phyloP scores from a whole-genome alignment of 2,888 invertebrate species.

The Phania funesta region DNA sequence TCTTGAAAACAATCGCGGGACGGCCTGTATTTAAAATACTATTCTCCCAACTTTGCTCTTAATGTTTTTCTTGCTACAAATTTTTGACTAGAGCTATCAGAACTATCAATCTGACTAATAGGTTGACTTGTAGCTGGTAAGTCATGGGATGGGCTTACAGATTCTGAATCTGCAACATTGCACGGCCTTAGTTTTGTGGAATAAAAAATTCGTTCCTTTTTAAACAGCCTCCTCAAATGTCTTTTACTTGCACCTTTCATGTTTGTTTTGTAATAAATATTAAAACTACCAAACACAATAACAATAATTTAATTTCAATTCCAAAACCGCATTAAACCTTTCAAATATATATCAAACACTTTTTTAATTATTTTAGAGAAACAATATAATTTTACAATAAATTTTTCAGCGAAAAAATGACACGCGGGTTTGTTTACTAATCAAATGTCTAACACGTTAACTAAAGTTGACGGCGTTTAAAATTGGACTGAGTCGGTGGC shows the following conservation, averaged over 20 bases:
- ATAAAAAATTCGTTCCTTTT: no score
- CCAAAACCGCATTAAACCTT: conserved; percentile 6
- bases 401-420: background rate
- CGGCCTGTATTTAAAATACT: conserved; percentile 6
- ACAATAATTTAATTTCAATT: conserved; percentile 1
- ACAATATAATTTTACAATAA: background rate
- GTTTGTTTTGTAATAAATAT: conserved; percentile 7
- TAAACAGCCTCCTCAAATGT: conserved; percentile 1
- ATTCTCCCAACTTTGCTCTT: conserved; percentile 12
- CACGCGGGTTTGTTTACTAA: conserved; percentile 3
- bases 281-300: conserved; percentile 14
- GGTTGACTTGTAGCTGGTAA: conserved; percentile 6
- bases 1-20: conserved; percentile 27
- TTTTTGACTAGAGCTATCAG: background rate
- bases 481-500: conserved; percentile 6
- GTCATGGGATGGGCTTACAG: conserved; percentile 1
- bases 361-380: conserved; percentile 1
- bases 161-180: conserved; percentile 4
- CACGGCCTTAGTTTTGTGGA: conserved; percentile 4
- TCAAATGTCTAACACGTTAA: conserved; percentile 11
- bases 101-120: conserved; percentile 13
- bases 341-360: background rate
- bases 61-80: conserved; percentile 1
- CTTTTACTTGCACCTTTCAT: conserved; percentile 21
- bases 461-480: conserved; percentile 18